phyloP scores from a whole-genome alignment of 2,888 invertebrate species.

The Drosophila birchii region DNA sequence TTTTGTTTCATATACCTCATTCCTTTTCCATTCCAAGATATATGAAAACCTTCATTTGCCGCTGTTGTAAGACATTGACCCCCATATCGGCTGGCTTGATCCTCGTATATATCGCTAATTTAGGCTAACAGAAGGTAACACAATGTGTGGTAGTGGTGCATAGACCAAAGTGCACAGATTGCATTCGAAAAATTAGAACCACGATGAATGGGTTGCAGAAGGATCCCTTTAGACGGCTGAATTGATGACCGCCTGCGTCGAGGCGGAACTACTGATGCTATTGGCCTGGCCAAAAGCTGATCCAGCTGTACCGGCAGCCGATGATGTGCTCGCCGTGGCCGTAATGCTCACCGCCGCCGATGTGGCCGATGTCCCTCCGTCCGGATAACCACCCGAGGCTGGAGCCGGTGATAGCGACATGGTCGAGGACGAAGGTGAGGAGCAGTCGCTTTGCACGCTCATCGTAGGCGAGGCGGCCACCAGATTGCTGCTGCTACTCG shows the following conservation, averaged over 20 bases:
- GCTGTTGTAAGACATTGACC: conserved; percentile 2
- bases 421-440: conserved; percentile 81
- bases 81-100: conserved; percentile 14
- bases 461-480: conserved; percentile 80
- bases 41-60: conserved; percentile 4
- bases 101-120: conserved; percentile 37
- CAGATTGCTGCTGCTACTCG: conserved; percentile 67
- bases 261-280: conserved; percentile 67
- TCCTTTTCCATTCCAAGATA: not conserved
- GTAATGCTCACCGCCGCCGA: conserved; percentile 79
- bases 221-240: conserved; percentile 78
- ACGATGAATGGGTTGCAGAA: conserved; percentile 14
- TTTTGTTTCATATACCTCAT: not conserved
- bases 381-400: conserved; percentile 70
- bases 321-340: conserved; percentile 75
- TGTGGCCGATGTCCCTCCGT: conserved; percentile 66
- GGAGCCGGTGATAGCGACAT: conserved; percentile 82
- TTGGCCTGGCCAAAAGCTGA: conserved; percentile 80
- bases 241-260: conserved; percentile 80
- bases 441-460: conserved; percentile 82
- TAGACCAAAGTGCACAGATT: conserved; percentile 59
- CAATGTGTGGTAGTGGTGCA: conserved; percentile 57
- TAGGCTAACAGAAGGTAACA: conserved; percentile 61
- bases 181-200: conserved; percentile 35
- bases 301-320: conserved; percentile 51